Base-by-base conservation (phyloP, 2,888 invertebrate genomes). In the Ptychoptera albimana region DNA sequence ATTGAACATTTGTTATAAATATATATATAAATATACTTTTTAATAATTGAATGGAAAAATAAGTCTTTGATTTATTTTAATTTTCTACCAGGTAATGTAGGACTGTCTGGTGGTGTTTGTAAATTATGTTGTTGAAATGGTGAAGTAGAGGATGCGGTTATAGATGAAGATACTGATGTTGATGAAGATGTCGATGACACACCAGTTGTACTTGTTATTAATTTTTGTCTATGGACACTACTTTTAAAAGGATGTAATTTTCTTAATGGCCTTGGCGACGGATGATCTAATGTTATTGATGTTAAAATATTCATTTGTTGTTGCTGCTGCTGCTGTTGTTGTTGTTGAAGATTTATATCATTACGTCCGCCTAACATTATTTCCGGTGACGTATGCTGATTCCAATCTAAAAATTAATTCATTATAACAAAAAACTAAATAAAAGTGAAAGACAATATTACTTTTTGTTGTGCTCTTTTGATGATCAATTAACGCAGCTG, bases 401-500 rank as follows among this genome's bases (percentile, higher is more conserved):
- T 55, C 64, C 64, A 64, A 46, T 63, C 64, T 65, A 42, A 3
- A 13, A 36, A 36, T n/a, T 30, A 15, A 13, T 30, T 30, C 30
- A 30, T 29, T 13, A 14, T 29, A 29, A 36, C 14, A 30, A 30
- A 30, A 30, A 30, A 11, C 4, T 37, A 37, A 37, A 35, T 31
- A 44, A 37, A n/a, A n/a, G n/a, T n/a, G n/a, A n/a, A n/a, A n/a
- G 12, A 43, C 14, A 32, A 41, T 10, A 12, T 37, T 37, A 50
- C 52, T 64, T 52, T 65, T 65, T 1, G 62, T 56, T n/a, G 61
- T 61, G 16, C 60, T 56, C 23, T 63, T 57, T 52, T 62, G 60
- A 50, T 59, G 57, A 70, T 73, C 79, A 45, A 73, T 65, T 14
- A 77, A 55, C 3, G 77, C 76, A 34, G 75, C 73, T 5, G 76